A percentile compares a stretch with the other conserved stretches of the same genome.
Conservation (phyloP, 1,140 invertebrate genomes). For the Anthonomus grandis region DNA sequence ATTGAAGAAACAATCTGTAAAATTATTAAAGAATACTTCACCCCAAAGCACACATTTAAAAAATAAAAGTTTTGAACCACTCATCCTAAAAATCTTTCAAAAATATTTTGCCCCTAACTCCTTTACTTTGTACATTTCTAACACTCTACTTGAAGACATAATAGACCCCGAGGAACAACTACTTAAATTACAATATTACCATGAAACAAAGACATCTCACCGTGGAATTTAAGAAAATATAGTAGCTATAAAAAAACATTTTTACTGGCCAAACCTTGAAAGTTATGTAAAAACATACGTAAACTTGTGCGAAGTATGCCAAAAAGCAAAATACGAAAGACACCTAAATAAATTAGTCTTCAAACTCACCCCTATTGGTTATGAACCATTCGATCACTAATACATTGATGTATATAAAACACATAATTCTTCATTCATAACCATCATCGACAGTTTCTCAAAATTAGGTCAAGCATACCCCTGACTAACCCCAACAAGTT, state of each 20-base stretch:
- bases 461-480: constrained; percentile 24
- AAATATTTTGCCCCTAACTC: no score
- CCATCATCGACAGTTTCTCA: constrained; percentile 12
- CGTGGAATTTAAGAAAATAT: no score
- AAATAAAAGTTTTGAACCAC: constrained; percentile 6
- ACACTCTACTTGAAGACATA: no score
- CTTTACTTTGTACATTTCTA: no score
- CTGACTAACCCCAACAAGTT: no score
- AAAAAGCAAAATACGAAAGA: constrained; percentile 17
- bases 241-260: no score
- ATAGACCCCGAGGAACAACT: no score
- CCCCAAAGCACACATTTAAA: constrained; percentile 6
- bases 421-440: constrained; percentile 3
- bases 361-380: constrained; percentile 7
- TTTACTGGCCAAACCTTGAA: no score
- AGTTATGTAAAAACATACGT: no score
- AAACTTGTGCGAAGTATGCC: no score
- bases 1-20: neutral
- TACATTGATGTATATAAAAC: neutral
- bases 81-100: constrained; percentile 5
- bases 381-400: constrained; percentile 5
- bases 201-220: no score
- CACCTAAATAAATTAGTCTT: constrained; percentile 10
- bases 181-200: no score
- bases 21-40: constrained; percentile 2